Conservation (phyloP, 1,140 invertebrate genomes). For the Metopolophium dirhodum region DNA sequence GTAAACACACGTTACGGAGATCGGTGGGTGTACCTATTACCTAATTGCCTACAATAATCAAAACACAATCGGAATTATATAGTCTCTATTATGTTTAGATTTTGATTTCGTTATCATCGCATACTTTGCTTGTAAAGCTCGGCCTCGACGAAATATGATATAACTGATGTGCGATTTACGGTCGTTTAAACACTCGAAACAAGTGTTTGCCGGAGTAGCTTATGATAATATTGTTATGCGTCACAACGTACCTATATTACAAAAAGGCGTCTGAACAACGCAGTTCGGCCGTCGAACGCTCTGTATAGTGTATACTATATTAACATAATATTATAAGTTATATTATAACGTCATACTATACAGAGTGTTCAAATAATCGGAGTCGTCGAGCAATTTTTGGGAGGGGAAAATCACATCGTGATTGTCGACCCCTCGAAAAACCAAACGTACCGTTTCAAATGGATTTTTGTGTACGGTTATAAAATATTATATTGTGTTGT, state of each 20-base stretch:
- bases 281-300: background rate
- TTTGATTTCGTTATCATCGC: background rate
- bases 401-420: background rate
- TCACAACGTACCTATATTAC: background rate
- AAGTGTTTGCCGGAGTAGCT: background rate
- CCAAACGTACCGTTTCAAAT: background rate
- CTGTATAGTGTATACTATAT: background rate
- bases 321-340: background rate
- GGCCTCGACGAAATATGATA: background rate
- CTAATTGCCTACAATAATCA: background rate
- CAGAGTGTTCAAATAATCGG: background rate
- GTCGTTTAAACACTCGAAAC: conserved; percentile 8
- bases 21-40: too few relatives aligned
- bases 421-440: background rate
- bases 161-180: background rate
- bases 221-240: background rate
- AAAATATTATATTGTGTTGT: background rate
- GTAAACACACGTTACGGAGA: background rate
- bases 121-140: background rate
- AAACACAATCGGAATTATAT: background rate
- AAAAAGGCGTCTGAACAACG: background rate
- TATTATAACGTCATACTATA: background rate
- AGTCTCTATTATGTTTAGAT: background rate
- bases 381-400: background rate
- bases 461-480: background rate